phyloP scores from a whole-genome alignment of 2,797 vertebrate genomes.

The Momotus momota region DNA sequence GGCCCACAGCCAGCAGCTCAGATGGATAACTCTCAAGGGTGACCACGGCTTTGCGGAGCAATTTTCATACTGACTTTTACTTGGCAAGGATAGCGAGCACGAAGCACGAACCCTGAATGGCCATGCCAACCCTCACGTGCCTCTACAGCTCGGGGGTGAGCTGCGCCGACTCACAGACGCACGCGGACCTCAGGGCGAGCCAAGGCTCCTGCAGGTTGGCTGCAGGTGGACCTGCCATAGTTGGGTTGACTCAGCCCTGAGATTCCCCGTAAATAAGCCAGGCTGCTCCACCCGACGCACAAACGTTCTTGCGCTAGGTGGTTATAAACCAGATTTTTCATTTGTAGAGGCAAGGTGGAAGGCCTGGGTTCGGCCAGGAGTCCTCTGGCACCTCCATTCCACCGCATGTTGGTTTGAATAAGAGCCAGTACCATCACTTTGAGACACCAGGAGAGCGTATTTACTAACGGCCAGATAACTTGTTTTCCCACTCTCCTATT shows the following conservation, averaged over 20 bases:
- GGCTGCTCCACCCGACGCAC: neutral
- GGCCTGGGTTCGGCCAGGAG: neutral
- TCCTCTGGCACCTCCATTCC: neutral
- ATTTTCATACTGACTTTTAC: neutral
- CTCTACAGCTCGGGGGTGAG: neutral
- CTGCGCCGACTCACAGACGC: rapidly evolving
- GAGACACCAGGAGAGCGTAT: neutral
- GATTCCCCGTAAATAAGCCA: neutral
- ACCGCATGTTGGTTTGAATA: neutral
- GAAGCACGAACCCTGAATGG: neutral
- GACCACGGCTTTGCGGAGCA: slow-evolving; percentile 9
- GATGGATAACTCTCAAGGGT: slow-evolving; percentile 20
- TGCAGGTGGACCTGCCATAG: neutral
- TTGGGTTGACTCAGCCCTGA: neutral
- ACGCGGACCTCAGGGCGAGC: neutral
- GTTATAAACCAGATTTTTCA: neutral
- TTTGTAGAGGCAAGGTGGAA: neutral
- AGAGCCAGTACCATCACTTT: neutral
- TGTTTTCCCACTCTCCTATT: neutral
- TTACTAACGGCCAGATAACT: neutral
- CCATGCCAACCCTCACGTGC: rapidly evolving
- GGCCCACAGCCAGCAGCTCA: slow-evolving; percentile 39
- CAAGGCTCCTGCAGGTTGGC: neutral
- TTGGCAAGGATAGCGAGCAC: neutral
- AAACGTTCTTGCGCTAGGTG: neutral